These are phyloP conservation scores for Emydura subglobosa DNA, from an alignment of 2,113 vertebrate species.

Conservation along the genomic window DNA sequence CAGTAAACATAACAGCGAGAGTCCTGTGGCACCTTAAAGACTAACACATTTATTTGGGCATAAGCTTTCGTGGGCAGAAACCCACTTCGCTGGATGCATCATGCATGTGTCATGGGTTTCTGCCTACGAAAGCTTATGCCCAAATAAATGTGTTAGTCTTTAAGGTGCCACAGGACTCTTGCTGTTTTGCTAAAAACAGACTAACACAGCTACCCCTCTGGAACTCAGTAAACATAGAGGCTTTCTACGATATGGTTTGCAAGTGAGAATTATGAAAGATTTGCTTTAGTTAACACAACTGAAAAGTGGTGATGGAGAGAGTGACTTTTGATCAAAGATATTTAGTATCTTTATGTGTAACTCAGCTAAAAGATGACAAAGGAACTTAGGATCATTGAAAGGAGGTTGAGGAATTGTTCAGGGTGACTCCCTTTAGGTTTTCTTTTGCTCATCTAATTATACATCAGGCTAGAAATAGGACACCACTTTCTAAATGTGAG, in stretches of 20 bases:
- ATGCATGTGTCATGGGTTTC: no score
- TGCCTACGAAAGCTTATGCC: no score
- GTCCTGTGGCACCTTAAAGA: no score
- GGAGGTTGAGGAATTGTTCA: not conserved
- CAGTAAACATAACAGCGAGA: not conserved
- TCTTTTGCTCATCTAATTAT: no score
- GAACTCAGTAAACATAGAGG: not conserved
- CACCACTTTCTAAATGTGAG: not conserved
- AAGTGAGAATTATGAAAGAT: not conserved
- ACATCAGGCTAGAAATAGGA: not conserved
- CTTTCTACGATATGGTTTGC: not conserved
- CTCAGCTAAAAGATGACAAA: not conserved
- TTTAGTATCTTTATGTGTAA: fast-evolving
- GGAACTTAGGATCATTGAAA: not conserved
- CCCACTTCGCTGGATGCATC: no score
- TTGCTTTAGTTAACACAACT: not conserved
- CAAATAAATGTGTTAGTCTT: no score
- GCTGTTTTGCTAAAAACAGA: no score
- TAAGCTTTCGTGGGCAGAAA: no score
- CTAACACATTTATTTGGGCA: no score
- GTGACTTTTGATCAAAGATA: not conserved
- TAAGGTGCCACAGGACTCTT: no score
- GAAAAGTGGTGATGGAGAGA: not conserved
- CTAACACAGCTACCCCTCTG: no score
- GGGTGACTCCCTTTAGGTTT: not conserved